Evolutionary conservation across 2,797 vertebrate genomes (phyloP).

Genomic region (Bovichtus diacanthus): DNA sequence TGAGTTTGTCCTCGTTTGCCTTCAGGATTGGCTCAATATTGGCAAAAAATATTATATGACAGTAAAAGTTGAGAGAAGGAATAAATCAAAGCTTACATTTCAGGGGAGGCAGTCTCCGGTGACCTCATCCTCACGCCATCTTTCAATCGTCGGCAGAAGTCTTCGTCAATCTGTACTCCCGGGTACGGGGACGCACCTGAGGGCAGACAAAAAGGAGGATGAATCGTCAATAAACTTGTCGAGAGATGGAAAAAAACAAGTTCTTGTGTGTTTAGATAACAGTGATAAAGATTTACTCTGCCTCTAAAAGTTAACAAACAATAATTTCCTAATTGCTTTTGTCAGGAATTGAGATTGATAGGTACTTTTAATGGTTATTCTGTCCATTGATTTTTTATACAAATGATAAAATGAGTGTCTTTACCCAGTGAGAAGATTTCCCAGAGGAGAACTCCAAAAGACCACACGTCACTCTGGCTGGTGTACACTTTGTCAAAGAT

Average conservation of each 20-base stretch:
- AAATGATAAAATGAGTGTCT: slow-evolving; percentile 46
- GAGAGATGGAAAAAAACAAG: neutral
- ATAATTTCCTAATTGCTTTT: neutral
- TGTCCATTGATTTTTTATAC: slow-evolving; percentile 8
- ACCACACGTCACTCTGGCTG: slow-evolving; percentile 98
- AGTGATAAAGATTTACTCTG: slow-evolving; percentile 4
- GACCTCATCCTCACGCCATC: slow-evolving; percentile 96
- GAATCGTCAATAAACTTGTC: neutral
- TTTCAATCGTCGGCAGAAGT: slow-evolving; percentile 94
- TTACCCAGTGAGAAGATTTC: slow-evolving; percentile 99
- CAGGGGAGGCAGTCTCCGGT: slow-evolving; percentile 94
- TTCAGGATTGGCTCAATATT: neutral
- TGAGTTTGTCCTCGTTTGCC: neutral
- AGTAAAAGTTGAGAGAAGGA: neutral
- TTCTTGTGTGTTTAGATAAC: slow-evolving; percentile 7
- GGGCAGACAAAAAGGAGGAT: neutral
- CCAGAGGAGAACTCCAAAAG: slow-evolving; percentile 98
- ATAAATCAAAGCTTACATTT: slow-evolving; percentile 88
- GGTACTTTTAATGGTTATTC: neutral
- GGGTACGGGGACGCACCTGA: slow-evolving; percentile 98
- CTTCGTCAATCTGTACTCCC: slow-evolving; percentile 97
- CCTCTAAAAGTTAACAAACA: neutral
- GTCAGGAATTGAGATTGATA: slow-evolving; percentile 6
- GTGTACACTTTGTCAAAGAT: slow-evolving; percentile 99
- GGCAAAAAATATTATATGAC: slow-evolving; percentile 8